These are phyloP conservation scores for Heliornis fulica DNA, from an alignment of 2,113 vertebrate species.

Conservation along the genomic window DNA sequence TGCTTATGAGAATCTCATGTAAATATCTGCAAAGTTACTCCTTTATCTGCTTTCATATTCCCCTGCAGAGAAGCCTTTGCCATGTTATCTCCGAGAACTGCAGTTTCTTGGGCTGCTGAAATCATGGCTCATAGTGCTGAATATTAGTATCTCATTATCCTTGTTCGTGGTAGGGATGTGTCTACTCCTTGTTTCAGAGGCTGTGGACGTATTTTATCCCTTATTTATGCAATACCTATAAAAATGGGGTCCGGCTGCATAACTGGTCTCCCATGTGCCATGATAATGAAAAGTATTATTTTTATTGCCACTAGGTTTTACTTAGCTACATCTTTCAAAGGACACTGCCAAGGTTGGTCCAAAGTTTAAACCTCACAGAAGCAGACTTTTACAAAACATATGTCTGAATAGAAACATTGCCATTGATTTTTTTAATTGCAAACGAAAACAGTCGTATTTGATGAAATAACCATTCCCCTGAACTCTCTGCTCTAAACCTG, in stretches of 20 bases:
- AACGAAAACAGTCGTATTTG: conserved; percentile 30
- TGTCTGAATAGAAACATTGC: not conserved
- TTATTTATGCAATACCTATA: not conserved
- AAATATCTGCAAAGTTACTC: conserved; percentile 55
- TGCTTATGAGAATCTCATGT: conserved; percentile 56
- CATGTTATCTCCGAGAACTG: not conserved
- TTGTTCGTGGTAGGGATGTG: not conserved
- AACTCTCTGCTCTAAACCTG: conserved; percentile 26
- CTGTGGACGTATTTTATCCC: not conserved
- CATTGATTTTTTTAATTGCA: conserved; percentile 65
- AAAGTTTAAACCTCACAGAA: conserved; percentile 22
- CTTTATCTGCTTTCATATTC: conserved; percentile 31
- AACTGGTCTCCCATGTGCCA: not conserved
- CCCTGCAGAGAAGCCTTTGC: conserved; percentile 10
- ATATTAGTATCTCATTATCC: conserved; percentile 10
- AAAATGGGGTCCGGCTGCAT: not conserved
- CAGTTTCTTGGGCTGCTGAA: not conserved
- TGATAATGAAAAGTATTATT: not conserved
- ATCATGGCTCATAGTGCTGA: not conserved
- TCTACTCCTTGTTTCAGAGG: not conserved
- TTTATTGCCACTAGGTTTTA: not conserved
- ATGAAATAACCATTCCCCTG: conserved; percentile 52
- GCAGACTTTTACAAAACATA: not conserved
- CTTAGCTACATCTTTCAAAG: not conserved
- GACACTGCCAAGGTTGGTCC: not conserved